Evolutionary conservation across 2,113 vertebrate genomes (phyloP), one percentile per base, ranked within the genome.

Genomic region (Alectura lathami): DNA sequence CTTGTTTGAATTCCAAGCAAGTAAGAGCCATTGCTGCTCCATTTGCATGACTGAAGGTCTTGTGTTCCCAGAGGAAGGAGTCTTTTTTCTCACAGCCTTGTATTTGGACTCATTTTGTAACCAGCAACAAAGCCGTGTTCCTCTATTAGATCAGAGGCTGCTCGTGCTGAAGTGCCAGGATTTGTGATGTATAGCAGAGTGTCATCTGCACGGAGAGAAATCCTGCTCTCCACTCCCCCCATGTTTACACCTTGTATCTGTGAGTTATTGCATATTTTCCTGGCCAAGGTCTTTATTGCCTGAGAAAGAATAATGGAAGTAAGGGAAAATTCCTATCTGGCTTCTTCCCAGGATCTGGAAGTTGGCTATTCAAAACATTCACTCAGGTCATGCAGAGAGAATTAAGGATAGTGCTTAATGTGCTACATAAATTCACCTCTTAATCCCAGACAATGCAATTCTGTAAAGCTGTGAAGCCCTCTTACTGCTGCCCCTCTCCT

Each of bases 201-300:
- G 94, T 92, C 95, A 95, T 47, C 70, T 26, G 63, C 8, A 54
- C 54, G 67, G 54, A 93, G 91, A 97, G 80, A 93, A 96, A 97
- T 95, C 85, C 38, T 70, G 62, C 67, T 80, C 51, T 87, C 88
- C 95, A 53, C 91, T 91, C 88, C 97, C 81, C 82, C 84, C 91
- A 77, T 78, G 85, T 94, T 96, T 96, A 88, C 75, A 72, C 80
- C 54, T 80, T 57, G 63, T 50, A 26, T 85, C 75, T 48, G 10
- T 95, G 94, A 97, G 43, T 93, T 95, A 97, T 89, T 66, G 42
- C 70, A 8, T 50, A 68, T 87, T 93, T 51, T 82, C 54, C 72
- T 78, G 72, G 78, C 77, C 96, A 97, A 95, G 96, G 95, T 78
- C 95, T 86, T 85, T 70, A 90, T 74, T 91, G 83, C 74, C 59